Evolutionary conservation across 1,140 invertebrate species (phyloP).

Genomic region (Bombus affinis): DNA sequence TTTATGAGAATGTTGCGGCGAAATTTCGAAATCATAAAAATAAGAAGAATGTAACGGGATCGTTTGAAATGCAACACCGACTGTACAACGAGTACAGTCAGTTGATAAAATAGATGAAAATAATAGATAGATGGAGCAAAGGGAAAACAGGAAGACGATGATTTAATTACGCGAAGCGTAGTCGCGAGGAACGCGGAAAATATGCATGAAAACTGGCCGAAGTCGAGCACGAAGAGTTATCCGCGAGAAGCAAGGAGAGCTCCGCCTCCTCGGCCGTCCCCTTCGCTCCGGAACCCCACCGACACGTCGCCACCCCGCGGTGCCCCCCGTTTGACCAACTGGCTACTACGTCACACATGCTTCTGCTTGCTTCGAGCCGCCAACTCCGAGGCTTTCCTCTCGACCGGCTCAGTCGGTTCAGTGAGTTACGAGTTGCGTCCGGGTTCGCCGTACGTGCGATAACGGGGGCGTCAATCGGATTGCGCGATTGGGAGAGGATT

Average conservation of each 20-base stretch:
- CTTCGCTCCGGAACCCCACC: slow-evolving; percentile 56
- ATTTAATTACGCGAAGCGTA: too few species aligned
- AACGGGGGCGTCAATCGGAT: slow-evolving; percentile 72
- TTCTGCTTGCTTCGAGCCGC: slow-evolving; percentile 72
- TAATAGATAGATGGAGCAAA: neutral
- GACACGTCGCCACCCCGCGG: slow-evolving; percentile 52
- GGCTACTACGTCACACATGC: slow-evolving; percentile 76
- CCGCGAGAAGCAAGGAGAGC: slow-evolving; percentile 70
- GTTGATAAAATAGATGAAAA: neutral
- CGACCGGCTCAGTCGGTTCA: slow-evolving; percentile 63
- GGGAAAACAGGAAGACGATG: neutral
- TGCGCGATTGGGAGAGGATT: slow-evolving; percentile 69
- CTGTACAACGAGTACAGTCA: neutral
- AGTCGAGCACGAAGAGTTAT: slow-evolving; percentile 44
- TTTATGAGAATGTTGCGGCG: neutral
- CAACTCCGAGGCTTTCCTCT: slow-evolving; percentile 67
- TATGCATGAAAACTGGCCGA: slow-evolving; percentile 19
- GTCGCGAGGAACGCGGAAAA: slow-evolving; percentile 8
- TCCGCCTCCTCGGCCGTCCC: slow-evolving; percentile 77
- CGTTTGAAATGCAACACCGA: neutral
- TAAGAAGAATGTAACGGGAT: neutral
- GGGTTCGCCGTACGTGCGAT: slow-evolving; percentile 73
- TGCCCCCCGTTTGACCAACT: slow-evolving; percentile 74
- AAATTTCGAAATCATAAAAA: neutral
- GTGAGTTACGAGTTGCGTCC: slow-evolving; percentile 78